phyloP scores from a whole-genome alignment of 2,888 invertebrate species.

The Pimpla rufipes region DNA sequence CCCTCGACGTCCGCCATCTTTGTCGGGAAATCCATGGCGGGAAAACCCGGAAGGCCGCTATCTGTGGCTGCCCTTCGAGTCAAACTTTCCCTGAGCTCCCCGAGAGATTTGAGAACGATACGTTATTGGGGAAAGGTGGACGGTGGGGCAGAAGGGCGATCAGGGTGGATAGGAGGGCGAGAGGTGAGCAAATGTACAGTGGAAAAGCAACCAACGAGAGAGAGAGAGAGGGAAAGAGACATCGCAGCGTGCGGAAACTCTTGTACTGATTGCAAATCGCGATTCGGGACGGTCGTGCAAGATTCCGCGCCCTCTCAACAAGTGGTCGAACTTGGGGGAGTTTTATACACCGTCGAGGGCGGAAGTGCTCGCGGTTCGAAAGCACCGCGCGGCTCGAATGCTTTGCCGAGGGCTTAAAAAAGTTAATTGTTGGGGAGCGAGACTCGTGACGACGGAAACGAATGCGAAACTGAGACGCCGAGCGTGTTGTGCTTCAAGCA shows the following conservation, averaged over 20 bases:
- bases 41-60: constrained; percentile 39
- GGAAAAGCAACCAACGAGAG: not conserved
- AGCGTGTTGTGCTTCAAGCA: not conserved
- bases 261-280: constrained; percentile 68
- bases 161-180: constrained; percentile 29
- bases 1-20: constrained; percentile 55
- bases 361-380: constrained; percentile 21
- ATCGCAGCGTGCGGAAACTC: constrained; percentile 42
- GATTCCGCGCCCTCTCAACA: constrained; percentile 61
- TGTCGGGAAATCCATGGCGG: constrained; percentile 52
- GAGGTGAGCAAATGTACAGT: constrained; percentile 25
- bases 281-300: constrained; percentile 47
- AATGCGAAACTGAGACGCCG: not conserved
- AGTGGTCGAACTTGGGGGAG: constrained; percentile 58
- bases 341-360: not conserved
- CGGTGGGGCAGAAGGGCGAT: constrained; percentile 42
- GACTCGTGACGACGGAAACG: constrained; percentile 2
- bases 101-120: constrained; percentile 56
- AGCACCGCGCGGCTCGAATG: constrained; percentile 17
- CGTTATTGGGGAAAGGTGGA: constrained; percentile 61
- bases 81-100: constrained; percentile 49
- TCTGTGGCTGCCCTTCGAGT: constrained; percentile 52
- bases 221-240: constrained; percentile 3
- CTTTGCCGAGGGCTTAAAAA: not conserved
- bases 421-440: not conserved